Base-by-base conservation (phyloP, 1,140 invertebrate species). In the Zaprionus vittiger region DNA sequence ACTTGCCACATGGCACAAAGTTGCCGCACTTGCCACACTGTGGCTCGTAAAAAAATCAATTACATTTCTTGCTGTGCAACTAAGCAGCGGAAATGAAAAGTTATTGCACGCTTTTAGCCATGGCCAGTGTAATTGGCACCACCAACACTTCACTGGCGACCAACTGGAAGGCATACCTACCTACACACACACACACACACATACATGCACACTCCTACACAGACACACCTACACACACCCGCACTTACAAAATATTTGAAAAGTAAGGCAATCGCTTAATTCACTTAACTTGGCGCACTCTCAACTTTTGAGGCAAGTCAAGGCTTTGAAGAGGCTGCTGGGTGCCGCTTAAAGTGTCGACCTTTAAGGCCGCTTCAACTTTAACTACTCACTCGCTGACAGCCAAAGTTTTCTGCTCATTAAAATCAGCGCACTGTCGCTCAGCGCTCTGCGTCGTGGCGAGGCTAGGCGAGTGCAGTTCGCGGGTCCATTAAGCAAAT, bases 201-300 rank as follows among this genome's bases (percentile, higher is more conserved):
- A 47, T 34, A 56, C 41, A 6, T 9, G 2, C 28, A 31, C 28
- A 31, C 28, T 1, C 31, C 9, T 2, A 34, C 31, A 31, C 28
- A 34, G 1, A 2, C 6, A 31, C 0, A 31, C 28, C 28, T 41
- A 34, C 55, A 38, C 20, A 44, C 38, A 31, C 38, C 38, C 14
- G 15, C 15, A 47, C n/a, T 47, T n/a, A 47, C 41, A 47, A 47
- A 17, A 47, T 38, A 59, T 44, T 68, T 65, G 81, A 89, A 87
- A 87, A 87, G 81, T 89, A 74, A 34, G 55, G 54, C 78, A 79
- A 81, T 81, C 71, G 72, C 79, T 89, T 87, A 89, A 90, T 89
- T 90, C 80, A 89, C 73, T 81, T 81, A 80, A 75, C 62, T 80
- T 75, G 78, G 62, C 57, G 55, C 55, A 22, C 55, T 67, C 41